These are phyloP conservation scores for Istiophorus platypterus DNA, from an alignment of 2,113 vertebrate genomes.

Conservation along the genomic window DNA sequence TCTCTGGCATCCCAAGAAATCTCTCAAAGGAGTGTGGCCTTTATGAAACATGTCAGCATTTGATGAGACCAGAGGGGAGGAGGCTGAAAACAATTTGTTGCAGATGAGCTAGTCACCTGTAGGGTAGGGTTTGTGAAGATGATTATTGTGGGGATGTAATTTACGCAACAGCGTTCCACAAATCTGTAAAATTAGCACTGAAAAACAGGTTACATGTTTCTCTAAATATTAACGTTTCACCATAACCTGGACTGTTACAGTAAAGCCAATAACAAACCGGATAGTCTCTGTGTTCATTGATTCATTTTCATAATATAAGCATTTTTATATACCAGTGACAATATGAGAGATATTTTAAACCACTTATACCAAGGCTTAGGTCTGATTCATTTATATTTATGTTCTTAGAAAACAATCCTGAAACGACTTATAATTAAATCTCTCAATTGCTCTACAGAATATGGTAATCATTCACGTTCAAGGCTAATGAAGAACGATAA, in stretches of 20 bases:
- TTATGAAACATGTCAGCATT: conserved; percentile 67
- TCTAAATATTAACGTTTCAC: neutral
- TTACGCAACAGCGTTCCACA: neutral
- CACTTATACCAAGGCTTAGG: neutral
- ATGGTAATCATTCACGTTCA: too few species aligned
- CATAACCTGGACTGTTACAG: neutral
- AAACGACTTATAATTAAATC: too few species aligned
- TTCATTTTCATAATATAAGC: neutral
- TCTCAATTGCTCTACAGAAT: too few species aligned
- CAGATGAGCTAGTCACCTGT: conserved; percentile 27
- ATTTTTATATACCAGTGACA: neutral
- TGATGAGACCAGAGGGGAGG: conserved; percentile 32
- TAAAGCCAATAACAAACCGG: neutral
- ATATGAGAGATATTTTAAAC: neutral
- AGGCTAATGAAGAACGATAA: too few species aligned
- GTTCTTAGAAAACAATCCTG: neutral
- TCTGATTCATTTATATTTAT: neutral
- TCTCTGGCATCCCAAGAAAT: conserved; percentile 44
- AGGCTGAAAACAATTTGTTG: conserved; percentile 46
- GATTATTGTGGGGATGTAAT: neutral
- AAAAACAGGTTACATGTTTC: neutral
- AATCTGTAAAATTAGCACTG: neutral
- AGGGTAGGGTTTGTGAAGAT: conserved; percentile 2
- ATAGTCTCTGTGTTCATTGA: neutral
- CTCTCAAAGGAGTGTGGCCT: conserved; percentile 49